These are phyloP conservation scores for Lasioglossum baleicum DNA, from an alignment of 1,140 invertebrate species.

Conservation along the genomic window DNA sequence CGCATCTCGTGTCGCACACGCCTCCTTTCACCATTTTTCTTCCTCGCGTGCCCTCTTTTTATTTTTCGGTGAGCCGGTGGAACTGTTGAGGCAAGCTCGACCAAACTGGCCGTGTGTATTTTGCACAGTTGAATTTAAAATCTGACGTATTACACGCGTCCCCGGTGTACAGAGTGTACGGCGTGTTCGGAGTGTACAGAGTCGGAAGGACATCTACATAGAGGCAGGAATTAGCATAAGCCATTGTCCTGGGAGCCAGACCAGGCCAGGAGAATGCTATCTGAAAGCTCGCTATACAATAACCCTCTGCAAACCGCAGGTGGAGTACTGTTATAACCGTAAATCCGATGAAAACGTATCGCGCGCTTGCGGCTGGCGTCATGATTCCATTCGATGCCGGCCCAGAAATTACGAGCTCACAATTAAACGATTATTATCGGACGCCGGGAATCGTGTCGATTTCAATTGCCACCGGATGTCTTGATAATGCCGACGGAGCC, in stretches of 20 bases:
- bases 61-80: neutral
- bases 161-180: slow-evolving; percentile 8
- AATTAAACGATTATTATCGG: slow-evolving; percentile 46
- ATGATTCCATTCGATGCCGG: slow-evolving; percentile 13
- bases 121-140: slow-evolving; percentile 47
- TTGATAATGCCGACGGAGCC: slow-evolving; percentile 23
- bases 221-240: slow-evolving; percentile 70
- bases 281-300: slow-evolving; percentile 65
- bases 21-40: neutral
- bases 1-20: slow-evolving; percentile 10
- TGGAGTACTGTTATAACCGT: slow-evolving; percentile 60
- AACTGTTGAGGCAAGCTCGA: too few species aligned
- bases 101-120: too few species aligned
- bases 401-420: slow-evolving; percentile 20
- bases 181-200: neutral
- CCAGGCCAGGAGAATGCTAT: slow-evolving; percentile 32
- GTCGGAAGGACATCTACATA: slow-evolving; percentile 56
- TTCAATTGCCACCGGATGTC: slow-evolving; percentile 13
- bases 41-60: neutral
- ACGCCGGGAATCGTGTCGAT: neutral
- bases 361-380: slow-evolving; percentile 2
- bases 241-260: slow-evolving; percentile 68
- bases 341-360: slow-evolving; percentile 45
- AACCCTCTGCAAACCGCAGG: slow-evolving; percentile 65
- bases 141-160: slow-evolving; percentile 50